Percentiles rank a stretch among this genome's conserved stretches.
phyloP scores from a whole-genome alignment of 2,888 invertebrate genomes.

The Ormyrus thymus region DNA sequence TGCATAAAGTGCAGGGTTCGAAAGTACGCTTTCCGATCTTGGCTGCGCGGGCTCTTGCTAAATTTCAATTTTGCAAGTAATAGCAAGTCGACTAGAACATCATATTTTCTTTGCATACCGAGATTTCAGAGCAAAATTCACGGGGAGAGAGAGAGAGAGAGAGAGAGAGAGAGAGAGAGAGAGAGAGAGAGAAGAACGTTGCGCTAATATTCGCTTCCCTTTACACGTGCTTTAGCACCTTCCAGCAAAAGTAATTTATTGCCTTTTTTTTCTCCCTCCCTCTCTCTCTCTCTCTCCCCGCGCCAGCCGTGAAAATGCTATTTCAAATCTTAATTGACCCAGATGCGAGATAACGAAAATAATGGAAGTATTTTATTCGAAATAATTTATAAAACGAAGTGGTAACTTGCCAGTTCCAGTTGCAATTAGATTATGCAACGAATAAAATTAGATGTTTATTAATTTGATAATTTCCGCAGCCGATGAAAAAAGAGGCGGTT shows the following conservation, averaged over 20 bases:
- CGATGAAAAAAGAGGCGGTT: no score
- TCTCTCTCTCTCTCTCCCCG: no score
- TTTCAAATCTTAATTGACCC: not conserved
- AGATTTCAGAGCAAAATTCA: not conserved
- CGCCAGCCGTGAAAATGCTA: not conserved
- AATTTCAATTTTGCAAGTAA: constrained; percentile 49
- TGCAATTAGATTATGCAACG: no score
- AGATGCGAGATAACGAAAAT: not conserved
- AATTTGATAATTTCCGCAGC: not conserved
- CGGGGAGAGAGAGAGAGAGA: constrained; percentile 11
- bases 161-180: not conserved
- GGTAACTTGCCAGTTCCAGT: no score
- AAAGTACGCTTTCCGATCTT: constrained; percentile 23
- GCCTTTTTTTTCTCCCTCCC: not conserved
- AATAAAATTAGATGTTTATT: not conserved
- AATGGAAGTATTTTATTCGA: no score
- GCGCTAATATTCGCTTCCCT: not conserved
- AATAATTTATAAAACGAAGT: no score
- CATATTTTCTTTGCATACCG: constrained; percentile 11
- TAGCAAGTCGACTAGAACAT: constrained; percentile 35
- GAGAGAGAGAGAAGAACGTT: not conserved
- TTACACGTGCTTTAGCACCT: constrained; percentile 13
- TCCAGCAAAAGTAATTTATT: not conserved
- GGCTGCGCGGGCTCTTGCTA: constrained; percentile 25
- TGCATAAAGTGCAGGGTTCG: constrained; percentile 9